Evolutionary conservation across 1,140 invertebrate genomes (phyloP), one percentile per base, ranked within the genome.

Genomic region (Linepithema humile): DNA sequence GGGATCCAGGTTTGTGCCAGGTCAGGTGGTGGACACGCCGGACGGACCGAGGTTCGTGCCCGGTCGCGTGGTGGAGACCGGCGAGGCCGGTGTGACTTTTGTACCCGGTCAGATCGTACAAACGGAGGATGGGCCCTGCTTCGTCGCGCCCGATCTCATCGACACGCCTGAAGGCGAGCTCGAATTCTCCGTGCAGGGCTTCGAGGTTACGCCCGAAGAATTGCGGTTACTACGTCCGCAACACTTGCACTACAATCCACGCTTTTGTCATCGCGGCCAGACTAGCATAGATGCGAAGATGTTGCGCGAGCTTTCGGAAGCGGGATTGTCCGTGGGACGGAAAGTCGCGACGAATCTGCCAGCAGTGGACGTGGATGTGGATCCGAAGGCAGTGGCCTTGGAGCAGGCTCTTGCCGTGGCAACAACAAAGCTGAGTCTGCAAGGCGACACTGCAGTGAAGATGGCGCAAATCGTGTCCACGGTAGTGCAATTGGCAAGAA

Each of bases 101-200:
- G 95, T 97, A 3, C 96, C 96, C 4, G 96, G 96, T 17, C 96
- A 97, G 92, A 96, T 97, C 67, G 96, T 97, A 7, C 96, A 97
- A 90, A 97, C 96, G 1, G 95, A 95, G 48, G 96, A 97, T 91
- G 96, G 97, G 1, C 95, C 96, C 0, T 95, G 96, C 86, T 97
- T 97, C 90, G 95, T 97, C 12, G 96, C 96, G 29, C 96, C 96
- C 12, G 96, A 97, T 92, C 91, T 97, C 10, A 95, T 94, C 2
- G 96, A 96, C 88, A 96, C 95, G 3, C 95, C 96, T 38, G 96
- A 96, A 91, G 96, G 96, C 12, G 95, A 96, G 38, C 90, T 94
- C 17, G 96, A 97, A 90, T 97, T 97, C 91, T 96, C 96, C 15
- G 96, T 97, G 7, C 97, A 97, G 94, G 96, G 96, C 60, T 97